These are phyloP conservation scores for Melipona quadrifasciata DNA, from an alignment of 1,140 invertebrate species.

Conservation along the genomic window DNA sequence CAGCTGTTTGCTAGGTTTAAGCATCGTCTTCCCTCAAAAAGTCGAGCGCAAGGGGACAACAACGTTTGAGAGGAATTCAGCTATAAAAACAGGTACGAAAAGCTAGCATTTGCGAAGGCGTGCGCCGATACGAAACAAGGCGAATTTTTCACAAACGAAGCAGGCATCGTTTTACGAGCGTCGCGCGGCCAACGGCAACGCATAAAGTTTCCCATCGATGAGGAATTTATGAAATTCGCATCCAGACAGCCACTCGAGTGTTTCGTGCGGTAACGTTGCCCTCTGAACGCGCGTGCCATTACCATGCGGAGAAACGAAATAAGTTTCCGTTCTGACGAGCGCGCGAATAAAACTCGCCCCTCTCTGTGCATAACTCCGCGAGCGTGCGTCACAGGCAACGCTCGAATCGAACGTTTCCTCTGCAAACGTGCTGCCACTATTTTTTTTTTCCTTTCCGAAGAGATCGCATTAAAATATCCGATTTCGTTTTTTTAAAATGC, in stretches of 20 bases:
- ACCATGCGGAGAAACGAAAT: background rate
- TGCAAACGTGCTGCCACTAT: background rate
- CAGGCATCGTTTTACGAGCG: conserved; percentile 12
- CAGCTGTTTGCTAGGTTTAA: no score
- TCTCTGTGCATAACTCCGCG: background rate
- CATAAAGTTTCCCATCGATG: conserved; percentile 31
- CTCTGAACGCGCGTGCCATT: background rate
- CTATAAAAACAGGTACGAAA: background rate
- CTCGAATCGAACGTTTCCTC: background rate
- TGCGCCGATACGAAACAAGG: background rate
- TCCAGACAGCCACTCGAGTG: conserved; percentile 5
- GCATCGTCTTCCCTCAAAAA: no score
- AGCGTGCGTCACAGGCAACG: background rate
- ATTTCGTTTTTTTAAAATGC: background rate
- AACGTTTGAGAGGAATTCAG: no score
- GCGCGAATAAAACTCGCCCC: conserved; percentile 8
- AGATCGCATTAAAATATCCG: no score
- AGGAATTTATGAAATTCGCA: conserved; percentile 42
- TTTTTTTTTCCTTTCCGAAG: background rate
- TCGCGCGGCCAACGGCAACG: conserved; percentile 11
- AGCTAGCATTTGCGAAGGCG: background rate
- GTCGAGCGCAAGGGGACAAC: no score
- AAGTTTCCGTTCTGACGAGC: background rate
- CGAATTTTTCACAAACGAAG: conserved; percentile 47
- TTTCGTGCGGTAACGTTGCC: background rate